These are phyloP conservation scores for Pseudopleuronectes americanus DNA, from an alignment of 2,797 vertebrate genomes.

Conservation along the genomic window DNA sequence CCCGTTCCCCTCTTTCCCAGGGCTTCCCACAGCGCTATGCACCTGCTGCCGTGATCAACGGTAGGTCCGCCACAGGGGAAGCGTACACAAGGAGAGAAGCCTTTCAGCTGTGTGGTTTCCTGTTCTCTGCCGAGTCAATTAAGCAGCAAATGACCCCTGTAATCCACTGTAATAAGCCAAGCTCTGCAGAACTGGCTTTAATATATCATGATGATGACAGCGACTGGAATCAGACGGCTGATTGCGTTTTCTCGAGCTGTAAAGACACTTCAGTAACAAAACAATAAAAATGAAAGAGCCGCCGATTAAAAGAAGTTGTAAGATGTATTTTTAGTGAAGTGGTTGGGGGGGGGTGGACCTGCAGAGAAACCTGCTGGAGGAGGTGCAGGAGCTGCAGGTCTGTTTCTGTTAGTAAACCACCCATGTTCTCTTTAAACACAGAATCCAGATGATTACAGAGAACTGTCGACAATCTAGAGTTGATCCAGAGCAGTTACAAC, in stretches of 20 bases:
- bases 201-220: constrained; percentile 83
- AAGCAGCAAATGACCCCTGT: constrained; percentile 85
- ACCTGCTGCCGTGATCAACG: constrained; percentile 73
- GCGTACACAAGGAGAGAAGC: constrained; percentile 70
- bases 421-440: not conserved
- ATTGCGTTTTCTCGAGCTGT: constrained; percentile 70
- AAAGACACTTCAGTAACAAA: constrained; percentile 59
- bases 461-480: not conserved
- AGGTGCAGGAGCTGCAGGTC: not conserved
- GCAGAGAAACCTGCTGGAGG: not conserved
- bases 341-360: not conserved
- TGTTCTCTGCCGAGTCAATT: constrained; percentile 81
- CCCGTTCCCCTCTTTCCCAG: constrained; percentile 50
- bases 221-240: constrained; percentile 80
- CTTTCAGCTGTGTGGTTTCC: constrained; percentile 68
- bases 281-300: constrained; percentile 56
- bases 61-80: constrained; percentile 58
- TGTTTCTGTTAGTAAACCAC: not conserved
- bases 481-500: constrained; percentile 18
- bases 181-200: constrained; percentile 76
- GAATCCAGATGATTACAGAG: not conserved
- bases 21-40: constrained; percentile 63
- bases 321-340: constrained; percentile 35
- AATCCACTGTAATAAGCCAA: constrained; percentile 79
- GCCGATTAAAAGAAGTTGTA: constrained; percentile 45